A percentile compares a stretch with the other conserved stretches of the same genome.
Conservation (phyloP, 2,888 invertebrate genomes). For the Oasisia sp. region DNA sequence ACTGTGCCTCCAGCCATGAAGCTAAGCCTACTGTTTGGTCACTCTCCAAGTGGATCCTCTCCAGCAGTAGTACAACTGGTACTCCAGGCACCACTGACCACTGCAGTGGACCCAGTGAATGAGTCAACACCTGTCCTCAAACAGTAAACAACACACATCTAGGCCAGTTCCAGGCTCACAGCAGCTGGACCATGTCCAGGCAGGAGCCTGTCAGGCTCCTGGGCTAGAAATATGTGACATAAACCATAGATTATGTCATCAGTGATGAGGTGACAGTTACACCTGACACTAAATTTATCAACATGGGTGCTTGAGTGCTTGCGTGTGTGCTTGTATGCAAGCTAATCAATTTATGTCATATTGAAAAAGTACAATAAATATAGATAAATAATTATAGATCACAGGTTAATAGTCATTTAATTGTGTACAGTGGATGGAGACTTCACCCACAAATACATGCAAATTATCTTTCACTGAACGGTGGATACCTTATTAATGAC, state of each 20-base stretch:
- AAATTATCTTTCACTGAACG: too few species aligned
- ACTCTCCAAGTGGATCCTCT: not conserved
- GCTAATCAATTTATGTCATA: too few species aligned
- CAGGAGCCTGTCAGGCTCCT: not conserved
- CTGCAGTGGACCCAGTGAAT: too few species aligned
- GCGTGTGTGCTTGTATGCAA: too few species aligned
- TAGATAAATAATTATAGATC: too few species aligned
- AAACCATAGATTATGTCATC: not conserved
- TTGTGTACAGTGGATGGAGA: too few species aligned
- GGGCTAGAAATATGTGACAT: not conserved
- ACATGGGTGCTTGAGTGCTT: too few species aligned
- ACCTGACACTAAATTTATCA: not conserved
- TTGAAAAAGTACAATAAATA: too few species aligned
- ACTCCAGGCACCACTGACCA: not conserved
- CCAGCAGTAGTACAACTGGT: not conserved
- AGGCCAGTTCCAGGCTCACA: not conserved
- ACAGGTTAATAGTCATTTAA: too few species aligned
- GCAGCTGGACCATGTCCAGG: not conserved
- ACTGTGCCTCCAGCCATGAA: not conserved
- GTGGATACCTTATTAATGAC: too few species aligned
- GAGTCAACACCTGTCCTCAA: not conserved
- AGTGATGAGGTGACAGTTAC: not conserved
- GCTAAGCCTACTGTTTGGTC: not conserved
- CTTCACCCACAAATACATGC: too few species aligned
- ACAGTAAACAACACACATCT: not conserved